Base-by-base conservation (phyloP, 1,140 invertebrate genomes). In the Danaus melanippus region DNA sequence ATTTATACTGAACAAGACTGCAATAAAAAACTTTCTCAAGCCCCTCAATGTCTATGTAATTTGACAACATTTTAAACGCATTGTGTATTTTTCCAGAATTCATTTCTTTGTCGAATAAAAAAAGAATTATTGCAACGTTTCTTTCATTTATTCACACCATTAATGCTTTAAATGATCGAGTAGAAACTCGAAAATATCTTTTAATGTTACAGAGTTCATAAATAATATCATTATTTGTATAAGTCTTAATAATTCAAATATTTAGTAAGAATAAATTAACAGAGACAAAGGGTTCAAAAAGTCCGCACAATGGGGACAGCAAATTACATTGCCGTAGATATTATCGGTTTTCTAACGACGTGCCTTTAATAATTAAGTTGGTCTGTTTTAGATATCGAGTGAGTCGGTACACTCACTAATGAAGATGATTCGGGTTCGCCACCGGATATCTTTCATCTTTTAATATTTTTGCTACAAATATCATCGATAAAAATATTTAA, bases 81-180 rank as follows among this genome's bases (percentile, higher is more conserved):
- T 59, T 58, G 66, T 74, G 77, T 80, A 79, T 83, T 81, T 80
- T 77, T 80, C 66, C 68, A 69, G 66, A 79, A 76, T 72, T 71
- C 69, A 74, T 76, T 66, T 58, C 65, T 70, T 73, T 76, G 72
- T 81, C 79, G 69, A 32, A 56, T 64, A 82, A 74, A 80, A 80
- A 82, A 84, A 62, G 51, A 62, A 50, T 39, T 46, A 47, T 51
- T 45, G 12, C 21, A 44, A 51, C 3, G 8, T 21, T 11, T 42
- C 42, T 54, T 10, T 50, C 21, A 50, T 46, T 60, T 54, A 12
- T 9, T 42, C 9, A 10, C 40, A 41, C 42, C 10, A 44, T 32
- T 32, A 32, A 32, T 32, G 21, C 2, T 8, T 3, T 32, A 32
- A 32, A 32, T 32, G 21, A 32, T 32, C 6, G 21, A 32, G 21